Base-by-base conservation (phyloP, 2,888 invertebrate species). In the Dusona sp. region DNA sequence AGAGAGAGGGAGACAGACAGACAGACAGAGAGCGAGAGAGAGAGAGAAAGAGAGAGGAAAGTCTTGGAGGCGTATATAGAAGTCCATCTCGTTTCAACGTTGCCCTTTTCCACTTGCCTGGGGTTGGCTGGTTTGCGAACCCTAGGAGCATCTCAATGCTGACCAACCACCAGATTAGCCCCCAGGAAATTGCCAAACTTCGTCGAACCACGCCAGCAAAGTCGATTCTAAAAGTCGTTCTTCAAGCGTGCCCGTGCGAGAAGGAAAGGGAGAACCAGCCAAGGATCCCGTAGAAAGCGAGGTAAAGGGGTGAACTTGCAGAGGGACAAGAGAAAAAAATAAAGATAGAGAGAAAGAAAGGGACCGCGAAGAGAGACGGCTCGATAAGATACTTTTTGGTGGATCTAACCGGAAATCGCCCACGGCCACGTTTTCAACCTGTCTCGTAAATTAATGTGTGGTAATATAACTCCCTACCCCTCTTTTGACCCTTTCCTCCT, bases 141-240 rank as follows among this genome's bases (percentile, higher is more conserved):
- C 91, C 90, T 88, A 82, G 89, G 91, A 90, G 93, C 93, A 93
- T 93, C 93, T 92, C 93, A 93, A 94, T 94, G 93, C 94, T 93
- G 93, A 94, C 93, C 92, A 92, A 91, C 93, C 93, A 89, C 91
- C 92, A 93, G 94, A 94, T 94, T 94, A 94, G 94, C 93, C 91
- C 82, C 90, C 92, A 92, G 94, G 93, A 94, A 94, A 94, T 94
- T 94, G 94, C 93, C 93, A 94, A 94, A 94, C 93, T 94, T 94
- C 93, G 92, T 92, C 91, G 88, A 84, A 82, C 89, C 90, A 88
- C 88, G 89, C 90, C 89, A 87, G 88, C 80, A 93, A 93, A 93
- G 93, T 93, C 93, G 91, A 93, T 93, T 91, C 90, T 88, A 91
- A 94, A 93, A 92, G 93, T 92, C 93, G 92, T 93, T 91, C 92